Evolutionary conservation across 2,797 vertebrate genomes (phyloP), one percentile per base, ranked within the genome.

Genomic region (Sebastes elongatus): DNA sequence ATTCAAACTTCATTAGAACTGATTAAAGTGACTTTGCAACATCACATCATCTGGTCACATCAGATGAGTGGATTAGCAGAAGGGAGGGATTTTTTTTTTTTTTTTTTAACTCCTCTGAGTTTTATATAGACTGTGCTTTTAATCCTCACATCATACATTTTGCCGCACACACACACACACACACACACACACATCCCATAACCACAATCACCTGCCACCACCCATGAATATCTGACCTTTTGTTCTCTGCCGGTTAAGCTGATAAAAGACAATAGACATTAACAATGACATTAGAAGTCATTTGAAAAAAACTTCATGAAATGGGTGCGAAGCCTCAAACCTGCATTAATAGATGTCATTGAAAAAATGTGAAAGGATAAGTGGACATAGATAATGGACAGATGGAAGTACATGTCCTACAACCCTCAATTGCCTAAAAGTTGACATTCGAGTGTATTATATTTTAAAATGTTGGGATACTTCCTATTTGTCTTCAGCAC

Each of bases 21-120:
- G 94, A 96, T 96, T 94, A 94, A 95, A 95, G 93, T 91, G 94
- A 93, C 92, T 94, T 92, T 92, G 90, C 87, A 83, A 87, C 91
- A 57, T 81, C 62, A 33, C 81, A 79, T 92, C 92, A 89, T 93
- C 92, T 94, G 92, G 85, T 89, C 84, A 89, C 91, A 92, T 93
- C 87, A 93, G 86, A 93, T 63, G 85, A 81, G 69, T 61, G 74
- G 88, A 91, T 92, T 90, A 94, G 60, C 84, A 81, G 82, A 84
- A 80, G 72, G 75, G 76, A 83, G 55, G 69, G 46, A 35, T 66
- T 86, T 74, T 77, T 76, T 80, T 68, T 81, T 81, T 80, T 79
- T 83, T 80, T 78, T 81, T 80, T 83, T 81, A 30, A 73, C 79
- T 84, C 78, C 74, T 72, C 27, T 18, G 55, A 81, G 64, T 81